A percentile compares a stretch with the other conserved stretches of the same genome.
Evolutionary conservation across 2,797 vertebrate species (phyloP).

Genomic region (Crocodylus rhombifer): DNA sequence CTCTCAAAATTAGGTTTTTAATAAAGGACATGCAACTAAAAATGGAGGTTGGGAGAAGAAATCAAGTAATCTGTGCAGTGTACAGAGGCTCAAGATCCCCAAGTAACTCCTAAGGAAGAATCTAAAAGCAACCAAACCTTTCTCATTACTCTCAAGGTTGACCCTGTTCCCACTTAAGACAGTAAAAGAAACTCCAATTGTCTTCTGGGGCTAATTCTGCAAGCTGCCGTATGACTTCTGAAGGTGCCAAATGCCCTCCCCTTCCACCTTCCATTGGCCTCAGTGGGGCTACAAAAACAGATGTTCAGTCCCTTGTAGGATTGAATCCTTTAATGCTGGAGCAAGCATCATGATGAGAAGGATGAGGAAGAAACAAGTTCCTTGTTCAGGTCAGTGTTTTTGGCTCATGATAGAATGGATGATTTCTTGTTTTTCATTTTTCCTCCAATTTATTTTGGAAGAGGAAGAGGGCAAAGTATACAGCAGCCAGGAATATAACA

Average conservation of each 20-base stretch:
- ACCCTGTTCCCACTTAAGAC: neutral
- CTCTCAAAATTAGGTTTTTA: neutral
- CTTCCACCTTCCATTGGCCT: neutral
- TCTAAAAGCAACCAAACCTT: neutral
- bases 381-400: neutral
- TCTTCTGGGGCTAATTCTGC: neutral
- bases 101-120: neutral
- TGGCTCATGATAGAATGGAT: neutral
- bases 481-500: neutral
- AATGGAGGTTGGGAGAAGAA: neutral
- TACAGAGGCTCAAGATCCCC: neutral
- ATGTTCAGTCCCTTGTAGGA: neutral
- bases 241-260: neutral
- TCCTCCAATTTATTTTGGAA: neutral
- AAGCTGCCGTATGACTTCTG: neutral
- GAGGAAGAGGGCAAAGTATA: neutral
- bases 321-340: neutral
- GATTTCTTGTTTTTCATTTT: neutral
- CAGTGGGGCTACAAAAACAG: neutral
- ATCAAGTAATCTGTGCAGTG: neutral
- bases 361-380: neutral
- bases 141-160: neutral
- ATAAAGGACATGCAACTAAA: neutral
- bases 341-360: neutral
- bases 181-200: neutral